Evolutionary conservation across 1,140 invertebrate species (phyloP), one percentile per base, ranked within the genome.

Genomic region (Nebria ingens): DNA sequence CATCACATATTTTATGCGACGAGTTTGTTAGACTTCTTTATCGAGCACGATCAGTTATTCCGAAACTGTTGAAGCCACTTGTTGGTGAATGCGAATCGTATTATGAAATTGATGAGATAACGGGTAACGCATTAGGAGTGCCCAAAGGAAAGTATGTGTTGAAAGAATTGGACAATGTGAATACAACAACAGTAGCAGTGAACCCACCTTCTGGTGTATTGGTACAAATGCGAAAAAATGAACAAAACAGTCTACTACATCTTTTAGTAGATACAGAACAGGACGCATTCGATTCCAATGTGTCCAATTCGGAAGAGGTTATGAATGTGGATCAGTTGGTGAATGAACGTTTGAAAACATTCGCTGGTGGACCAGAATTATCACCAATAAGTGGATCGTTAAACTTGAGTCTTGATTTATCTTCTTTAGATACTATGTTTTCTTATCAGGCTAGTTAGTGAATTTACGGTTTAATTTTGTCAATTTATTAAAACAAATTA

Each of bases 281-380:
- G 13, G 25, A 6, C 13, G 13, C 25, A 6, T 29, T 29, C 13
- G 25, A 29, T 29, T 29, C 25, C 4, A n/a, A n/a, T n/a, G n/a
- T n/a, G n/a, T 29, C 61, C 13, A 66, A 61, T 62, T 67, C 65
- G 1, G 66, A 69, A 59, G 66, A 68, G 50, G 59, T 67, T 22
- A 69, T 69, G 65, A 68, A 69, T 61, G 67, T 69, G 1, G 67
- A 68, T 59, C 67, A 69, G 51, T 69, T 69, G 59, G 66, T 68
- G 9, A 68, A 67, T 58, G 67, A 69, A 54, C 57, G 66, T 20
- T 68, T 69, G 59, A 67, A 65, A 40, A 65, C 63, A 51, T 62
- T 69, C 34, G 67, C 65, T 2, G 67, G 25, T 29, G 25, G 25
- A 13, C n/a, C n/a, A n/a, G 25, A 29, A 29, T 6, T 29, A 6